Base-by-base conservation (phyloP, 2,888 invertebrate genomes). In the Watsonalla cultraria region DNA sequence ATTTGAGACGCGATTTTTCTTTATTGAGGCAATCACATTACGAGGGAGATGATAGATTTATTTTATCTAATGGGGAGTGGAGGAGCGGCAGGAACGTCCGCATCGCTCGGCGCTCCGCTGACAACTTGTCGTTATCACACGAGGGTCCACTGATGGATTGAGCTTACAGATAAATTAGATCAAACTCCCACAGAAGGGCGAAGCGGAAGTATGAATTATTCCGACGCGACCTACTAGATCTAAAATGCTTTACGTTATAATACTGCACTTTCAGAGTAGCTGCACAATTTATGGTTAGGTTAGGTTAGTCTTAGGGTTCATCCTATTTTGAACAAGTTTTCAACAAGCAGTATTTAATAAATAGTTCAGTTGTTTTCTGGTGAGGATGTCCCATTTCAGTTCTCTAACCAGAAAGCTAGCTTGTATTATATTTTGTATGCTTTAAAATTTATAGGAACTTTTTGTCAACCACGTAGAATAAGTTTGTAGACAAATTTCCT, bases 151-250 rank as follows among this genome's bases (percentile, higher is more conserved):
- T 89, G 86, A 89, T 85, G 86, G 86, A 80, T 77, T 72, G 78
- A 79, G 82, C 78, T 81, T 77, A 80, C 68, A 82, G 82, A 87
- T 84, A 86, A 86, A 86, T 86, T 85, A 78, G 80, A 85, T 84
- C 79, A 74, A 76, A 77, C 77, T 77, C 76, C 72, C 74, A 75
- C 79, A 74, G 76, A 83, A 85, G 80, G 82, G 84, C 82, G 79
- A 75, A 78, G 72, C 74, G 86, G 87, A 88, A 82, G 80, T 78
- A 74, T 78, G 77, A 78, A 82, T 84, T 83, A 81, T 76, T 68
- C 61, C 66, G 59, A 64, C 66, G 69, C 66, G 72, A 74, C 58
- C 65, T 61, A 63, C 62, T 69, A 64, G 68, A 69, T 66, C 24
- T 24, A 24, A 24, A 24, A 24, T 24, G 24, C 4, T 5, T 37